Base-by-base conservation (phyloP, 2,113 vertebrate genomes). In the Anoplopoma fimbria region DNA sequence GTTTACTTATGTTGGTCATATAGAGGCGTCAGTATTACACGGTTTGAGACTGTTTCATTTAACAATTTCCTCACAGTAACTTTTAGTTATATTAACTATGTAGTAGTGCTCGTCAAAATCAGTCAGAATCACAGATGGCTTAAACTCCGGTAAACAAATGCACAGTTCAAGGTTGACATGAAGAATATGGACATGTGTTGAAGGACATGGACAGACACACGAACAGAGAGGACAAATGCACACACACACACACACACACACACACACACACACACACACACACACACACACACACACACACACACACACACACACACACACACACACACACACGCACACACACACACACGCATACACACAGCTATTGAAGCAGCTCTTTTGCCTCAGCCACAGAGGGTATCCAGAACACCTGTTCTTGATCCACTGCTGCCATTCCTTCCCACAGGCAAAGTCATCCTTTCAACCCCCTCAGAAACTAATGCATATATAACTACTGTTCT, bases 401-500 rank as follows among this genome's bases (percentile, higher is more conserved):
- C 75, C 81, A 75, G 77, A 70, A 68, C 93, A 93, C 92, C 91
- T 93, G 91, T 88, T 92, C 87, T 90, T 92, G 90, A 92, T 93
- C 90, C 89, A 83, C 70, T 72, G 70, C 87, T 89, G 84, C 89
- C 89, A 92, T 90, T 93, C 89, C 88, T 93, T 91, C 92, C 93
- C 89, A 94, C 90, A 91, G 92, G 93, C 93, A 95, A 95, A 95
- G 94, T 93, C 94, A 93, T 93, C 91, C 88, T 94, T 94, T 93
- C 89, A 93, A 92, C 85, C 82, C 82, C 69, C 81, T 83, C 85
- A 91, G 87, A 92, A 93, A 90, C 88, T 79, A 93, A 92, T 92
- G 89, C 92, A 94, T 92, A 90, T 77, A 88, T 91, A 92, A 87
- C 84, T 85, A 84, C 88, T 88, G 65, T 82, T 82, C 79, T 87